Percentiles rank a stretch among this genome's conserved stretches.
Evolutionary conservation across 2,113 vertebrate species (phyloP).

Genomic region (Eupsittula cactorum): DNA sequence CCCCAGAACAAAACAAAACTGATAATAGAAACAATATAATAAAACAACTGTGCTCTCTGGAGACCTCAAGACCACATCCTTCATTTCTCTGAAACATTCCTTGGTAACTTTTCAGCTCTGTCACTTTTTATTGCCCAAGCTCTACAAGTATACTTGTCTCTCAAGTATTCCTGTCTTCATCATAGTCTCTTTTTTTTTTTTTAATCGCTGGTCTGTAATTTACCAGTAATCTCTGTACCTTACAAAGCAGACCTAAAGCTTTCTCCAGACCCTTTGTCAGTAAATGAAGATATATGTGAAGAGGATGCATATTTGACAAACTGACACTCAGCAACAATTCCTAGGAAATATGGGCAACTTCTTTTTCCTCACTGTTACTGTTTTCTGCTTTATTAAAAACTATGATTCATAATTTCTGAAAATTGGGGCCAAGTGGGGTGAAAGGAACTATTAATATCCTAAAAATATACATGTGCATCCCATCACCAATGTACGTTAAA

Average conservation of each 20-base stretch:
- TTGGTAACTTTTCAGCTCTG: slow-evolving; percentile 61
- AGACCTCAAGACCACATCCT: slow-evolving; percentile 54
- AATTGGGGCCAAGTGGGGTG: slow-evolving; percentile 59
- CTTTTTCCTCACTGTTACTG: slow-evolving; percentile 4
- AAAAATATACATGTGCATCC: slow-evolving; percentile 48
- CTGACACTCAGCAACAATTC: slow-evolving; percentile 37
- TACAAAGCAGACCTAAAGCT: slow-evolving; percentile 46
- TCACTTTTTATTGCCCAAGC: slow-evolving; percentile 42
- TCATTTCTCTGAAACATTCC: slow-evolving; percentile 65
- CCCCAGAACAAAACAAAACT: slow-evolving; percentile 51
- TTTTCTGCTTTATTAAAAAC: slow-evolving; percentile 73
- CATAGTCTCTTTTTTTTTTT: neutral
- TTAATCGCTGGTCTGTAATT: slow-evolving; percentile 6
- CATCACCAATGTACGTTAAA: neutral
- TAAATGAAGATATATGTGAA: slow-evolving; percentile 9
- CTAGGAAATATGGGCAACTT: slow-evolving; percentile 35
- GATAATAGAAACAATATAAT: slow-evolving; percentile 53
- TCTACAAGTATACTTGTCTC: neutral
- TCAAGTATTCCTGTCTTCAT: neutral
- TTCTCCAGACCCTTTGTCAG: slow-evolving; percentile 44
- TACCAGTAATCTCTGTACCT: slow-evolving; percentile 18
- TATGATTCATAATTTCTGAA: slow-evolving; percentile 73
- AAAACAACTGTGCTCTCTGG: slow-evolving; percentile 19
- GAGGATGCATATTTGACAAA: slow-evolving; percentile 60
- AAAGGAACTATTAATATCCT: slow-evolving; percentile 62